phyloP scores from a whole-genome alignment of 1,140 invertebrate genomes.

The Wiebesia pumilae region DNA sequence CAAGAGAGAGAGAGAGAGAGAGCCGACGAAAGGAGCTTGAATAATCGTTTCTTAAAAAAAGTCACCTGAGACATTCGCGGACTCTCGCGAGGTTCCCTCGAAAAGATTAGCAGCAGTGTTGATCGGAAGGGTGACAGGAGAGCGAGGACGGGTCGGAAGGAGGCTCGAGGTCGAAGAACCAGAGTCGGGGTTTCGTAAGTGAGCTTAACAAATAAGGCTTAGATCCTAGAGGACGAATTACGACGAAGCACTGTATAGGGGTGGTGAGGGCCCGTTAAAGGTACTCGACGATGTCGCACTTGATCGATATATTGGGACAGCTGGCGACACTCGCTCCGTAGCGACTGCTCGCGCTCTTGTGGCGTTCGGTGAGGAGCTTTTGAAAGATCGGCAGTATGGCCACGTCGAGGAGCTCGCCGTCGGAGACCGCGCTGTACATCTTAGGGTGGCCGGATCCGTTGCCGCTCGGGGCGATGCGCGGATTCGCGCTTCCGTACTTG shows the following conservation, averaged over 20 bases:
- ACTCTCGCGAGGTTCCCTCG: too few relatives aligned
- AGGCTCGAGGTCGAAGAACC: neutral
- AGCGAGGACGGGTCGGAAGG: neutral
- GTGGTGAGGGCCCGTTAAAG: conserved; percentile 77
- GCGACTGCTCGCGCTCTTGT: conserved; percentile 78
- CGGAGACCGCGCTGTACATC: conserved; percentile 87
- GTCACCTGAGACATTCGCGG: too few relatives aligned
- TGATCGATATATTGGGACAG: conserved; percentile 95
- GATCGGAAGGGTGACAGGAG: too few relatives aligned
- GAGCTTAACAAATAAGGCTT: conserved; percentile 34
- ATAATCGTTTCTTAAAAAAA: too few relatives aligned
- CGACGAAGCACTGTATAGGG: conserved; percentile 24
- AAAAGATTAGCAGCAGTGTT: too few relatives aligned
- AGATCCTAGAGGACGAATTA: conserved; percentile 19
- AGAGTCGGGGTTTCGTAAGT: neutral
- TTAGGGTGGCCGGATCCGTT: conserved; percentile 68
- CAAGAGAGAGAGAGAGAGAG: too few relatives aligned
- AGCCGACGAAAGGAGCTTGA: too few relatives aligned
- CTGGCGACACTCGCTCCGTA: conserved; percentile 87
- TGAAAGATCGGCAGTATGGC: conserved; percentile 94
- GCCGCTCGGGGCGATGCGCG: conserved; percentile 53
- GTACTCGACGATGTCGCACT: conserved; percentile 96
- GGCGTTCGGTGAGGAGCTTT: conserved; percentile 88
- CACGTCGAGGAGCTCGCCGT: conserved; percentile 86
- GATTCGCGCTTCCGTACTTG: conserved; percentile 68